Evolutionary conservation across 2,888 invertebrate genomes (phyloP).

Genomic region (Abrostola tripartita): DNA sequence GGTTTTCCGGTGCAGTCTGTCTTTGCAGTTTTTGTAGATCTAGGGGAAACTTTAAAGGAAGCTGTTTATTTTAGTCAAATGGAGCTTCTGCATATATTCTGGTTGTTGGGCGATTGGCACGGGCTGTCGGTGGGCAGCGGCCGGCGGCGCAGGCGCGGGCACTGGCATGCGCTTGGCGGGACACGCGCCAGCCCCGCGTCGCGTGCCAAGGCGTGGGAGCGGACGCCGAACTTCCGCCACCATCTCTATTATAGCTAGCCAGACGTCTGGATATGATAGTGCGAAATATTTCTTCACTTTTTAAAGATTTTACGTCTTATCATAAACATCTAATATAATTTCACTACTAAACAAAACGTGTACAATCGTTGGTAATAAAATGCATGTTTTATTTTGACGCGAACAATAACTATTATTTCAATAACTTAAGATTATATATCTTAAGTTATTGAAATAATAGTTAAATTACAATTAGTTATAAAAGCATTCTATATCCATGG

Average conservation of each 20-base stretch:
- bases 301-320: not conserved
- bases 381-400: too few species aligned
- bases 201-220: constrained; percentile 85
- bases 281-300: constrained; percentile 31
- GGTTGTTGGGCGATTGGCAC: constrained; percentile 34
- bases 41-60: too few species aligned
- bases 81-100: constrained; percentile 33
- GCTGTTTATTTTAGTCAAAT: not conserved
- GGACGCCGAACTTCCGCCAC: constrained; percentile 79
- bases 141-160: constrained; percentile 28
- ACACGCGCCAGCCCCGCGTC: constrained; percentile 58
- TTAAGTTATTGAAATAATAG: too few species aligned
- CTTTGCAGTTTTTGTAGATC: too few species aligned
- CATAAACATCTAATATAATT: too few species aligned
- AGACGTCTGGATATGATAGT: constrained; percentile 49
- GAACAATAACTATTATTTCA: too few species aligned
- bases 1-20: too few species aligned
- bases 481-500: too few species aligned
- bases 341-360: too few species aligned
- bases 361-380: too few species aligned
- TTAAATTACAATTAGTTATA: too few species aligned
- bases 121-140: constrained; percentile 30
- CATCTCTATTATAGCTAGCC: constrained; percentile 50
- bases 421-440: too few species aligned
- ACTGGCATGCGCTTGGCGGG: constrained; percentile 53